phyloP scores from a whole-genome alignment of 2,888 invertebrate species.

The Druceiella hillmani region DNA sequence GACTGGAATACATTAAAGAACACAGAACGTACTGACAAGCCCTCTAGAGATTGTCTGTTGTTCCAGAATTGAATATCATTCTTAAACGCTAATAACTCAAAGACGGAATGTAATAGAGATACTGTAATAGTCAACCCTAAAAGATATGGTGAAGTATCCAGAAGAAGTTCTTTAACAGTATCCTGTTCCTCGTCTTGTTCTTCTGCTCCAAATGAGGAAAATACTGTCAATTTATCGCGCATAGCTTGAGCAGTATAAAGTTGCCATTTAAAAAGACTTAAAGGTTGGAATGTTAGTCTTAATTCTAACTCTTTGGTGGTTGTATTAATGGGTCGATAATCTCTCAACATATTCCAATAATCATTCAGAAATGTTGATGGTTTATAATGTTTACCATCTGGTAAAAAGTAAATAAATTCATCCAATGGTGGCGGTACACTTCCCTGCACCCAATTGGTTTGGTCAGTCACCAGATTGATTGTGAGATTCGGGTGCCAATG shows the following conservation, averaged over 20 bases:
- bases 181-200: slow-evolving; percentile 87
- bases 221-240: slow-evolving; percentile 78
- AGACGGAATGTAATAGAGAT: slow-evolving; percentile 93
- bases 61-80: slow-evolving; percentile 99
- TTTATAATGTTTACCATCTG: slow-evolving; percentile 81
- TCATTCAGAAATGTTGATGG: slow-evolving; percentile 95
- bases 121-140: slow-evolving; percentile 87
- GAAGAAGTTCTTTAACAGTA: slow-evolving; percentile 84
- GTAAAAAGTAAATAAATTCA: slow-evolving; percentile 85
- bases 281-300: slow-evolving; percentile 75
- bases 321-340: slow-evolving; percentile 88
- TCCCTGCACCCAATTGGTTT: slow-evolving; percentile 91
- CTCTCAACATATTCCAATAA: slow-evolving; percentile 97
- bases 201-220: slow-evolving; percentile 58
- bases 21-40: slow-evolving; percentile 94
- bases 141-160: slow-evolving; percentile 96
- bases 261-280: slow-evolving; percentile 97
- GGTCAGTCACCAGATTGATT: slow-evolving; percentile 90
- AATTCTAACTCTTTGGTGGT: slow-evolving; percentile 69
- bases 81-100: slow-evolving; percentile 98
- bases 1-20: slow-evolving; percentile 99
- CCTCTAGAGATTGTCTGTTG: slow-evolving; percentile 93
- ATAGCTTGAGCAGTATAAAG: slow-evolving; percentile 95
- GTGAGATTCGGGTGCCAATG: slow-evolving; percentile 99
- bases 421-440: slow-evolving; percentile 88